Evolutionary conservation across 1,140 invertebrate species (phyloP), one percentile per base, ranked within the genome.

Genomic region (Delia radicum): DNA sequence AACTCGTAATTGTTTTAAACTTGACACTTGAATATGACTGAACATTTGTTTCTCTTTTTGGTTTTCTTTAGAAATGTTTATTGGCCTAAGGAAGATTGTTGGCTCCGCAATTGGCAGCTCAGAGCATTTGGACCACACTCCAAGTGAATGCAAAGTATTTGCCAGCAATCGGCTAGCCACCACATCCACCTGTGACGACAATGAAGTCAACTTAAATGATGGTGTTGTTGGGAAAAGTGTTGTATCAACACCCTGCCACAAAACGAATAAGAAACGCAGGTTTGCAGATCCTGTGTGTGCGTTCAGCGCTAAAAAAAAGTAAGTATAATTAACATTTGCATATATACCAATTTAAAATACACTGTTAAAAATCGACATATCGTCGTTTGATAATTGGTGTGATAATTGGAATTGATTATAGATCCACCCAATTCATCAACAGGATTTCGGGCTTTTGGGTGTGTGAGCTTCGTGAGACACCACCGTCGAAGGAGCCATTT

Each of bases 51-150:
- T 42, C n/a, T 48, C 62, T 77, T 81, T 48, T 77, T 79, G 75
- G 80, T 82, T 86, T 83, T 24, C 31, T 73, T 55, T 74, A 93
- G 92, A 93, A 86, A 91, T 94, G 88, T 89, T 94, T 46, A 93
- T 88, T 85, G 93, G 93, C n/a, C 83, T 94, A 10, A 92, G 90
- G 79, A 94, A 92, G 86, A 93, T 94, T 79, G 93, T 94, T 18
- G 88, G 88, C 26, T 89, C 90, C 21, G 89, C 90, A 18, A 87
- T 82, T 77, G 81, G 78, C 71, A 85, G 85, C 4, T 81, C 87
- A 2, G 88, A 89, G 62, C 87, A 84, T 77, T 76, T 88, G 33
- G 87, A 84, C 77, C 75, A 65, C 27, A 80, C 80, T 0, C 18
- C 46, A 15, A 55, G 15, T 55, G 46, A 55, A 21, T 21, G 42